A percentile compares a stretch with the other conserved stretches of the same genome.
Conservation (phyloP, 2,888 invertebrate species). For the Tachina fera region DNA sequence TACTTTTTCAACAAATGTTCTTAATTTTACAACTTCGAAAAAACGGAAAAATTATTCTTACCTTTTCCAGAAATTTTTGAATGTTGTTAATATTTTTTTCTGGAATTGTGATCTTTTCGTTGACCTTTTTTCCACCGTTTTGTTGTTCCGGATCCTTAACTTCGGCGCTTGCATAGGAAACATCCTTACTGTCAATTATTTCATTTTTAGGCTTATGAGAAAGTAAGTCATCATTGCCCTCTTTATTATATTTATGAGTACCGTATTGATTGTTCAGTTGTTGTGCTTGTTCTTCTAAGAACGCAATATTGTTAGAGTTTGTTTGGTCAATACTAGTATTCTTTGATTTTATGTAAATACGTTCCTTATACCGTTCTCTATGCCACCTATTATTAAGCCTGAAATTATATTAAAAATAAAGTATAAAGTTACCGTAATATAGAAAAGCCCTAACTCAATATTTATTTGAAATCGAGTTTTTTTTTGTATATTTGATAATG, state of each 20-base stretch:
- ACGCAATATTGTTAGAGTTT: background rate
- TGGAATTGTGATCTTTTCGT: background rate
- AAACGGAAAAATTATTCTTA: background rate
- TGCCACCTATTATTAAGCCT: conserved; percentile 54
- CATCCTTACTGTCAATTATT: background rate
- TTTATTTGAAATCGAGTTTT: too few relatives aligned
- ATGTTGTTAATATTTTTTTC: background rate
- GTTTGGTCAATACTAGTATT: background rate
- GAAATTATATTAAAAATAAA: background rate
- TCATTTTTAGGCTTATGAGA: background rate
- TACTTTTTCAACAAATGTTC: too few relatives aligned
- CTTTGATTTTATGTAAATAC: conserved; percentile 12
- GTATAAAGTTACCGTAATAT: too few relatives aligned
- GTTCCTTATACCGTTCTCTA: conserved; percentile 48
- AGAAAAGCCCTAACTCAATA: too few relatives aligned
- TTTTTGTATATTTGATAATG: too few relatives aligned
- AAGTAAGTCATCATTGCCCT: background rate
- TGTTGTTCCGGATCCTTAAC: background rate
- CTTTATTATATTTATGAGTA: background rate
- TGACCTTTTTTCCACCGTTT: background rate
- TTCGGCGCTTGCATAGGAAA: background rate
- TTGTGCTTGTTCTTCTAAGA: background rate
- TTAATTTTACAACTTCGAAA: too few relatives aligned
- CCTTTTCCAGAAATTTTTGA: conserved; percentile 9
- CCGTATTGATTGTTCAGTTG: background rate